Evolutionary conservation across 2,113 vertebrate genomes (phyloP), one percentile per base, ranked within the genome.

Genomic region (Pollimyrus isidori): DNA sequence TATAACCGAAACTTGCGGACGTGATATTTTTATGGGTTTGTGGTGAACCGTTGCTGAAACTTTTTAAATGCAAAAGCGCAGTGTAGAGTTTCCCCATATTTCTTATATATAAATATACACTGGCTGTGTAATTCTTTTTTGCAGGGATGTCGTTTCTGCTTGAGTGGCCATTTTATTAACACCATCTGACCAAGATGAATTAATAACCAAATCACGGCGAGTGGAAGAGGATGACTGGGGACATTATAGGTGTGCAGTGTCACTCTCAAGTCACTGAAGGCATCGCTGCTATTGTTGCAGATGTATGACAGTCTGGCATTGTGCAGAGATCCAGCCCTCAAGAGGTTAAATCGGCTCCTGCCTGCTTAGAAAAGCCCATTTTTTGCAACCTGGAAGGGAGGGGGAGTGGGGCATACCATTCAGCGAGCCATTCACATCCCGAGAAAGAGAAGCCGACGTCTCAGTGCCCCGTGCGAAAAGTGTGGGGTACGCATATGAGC

Each of bases 341-440:
- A 88, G 42, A 23, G 89, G 89, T 90, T 90, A 90, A 90, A 48
- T 58, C n/a, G 52, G 73, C 53, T 48, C 58, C 42, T 30, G 23
- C 42, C 10, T 62, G 30, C 82, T 39, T 49, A 88, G 88, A 87
- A 89, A 83, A 65, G 58, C 88, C 88, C 88, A 58, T 84, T 87
- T 35, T 52, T 69, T 17, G 42, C 73, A 80, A 82, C n/a, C 46
- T 69, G 69, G 65, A 11, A 65, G 42, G 46, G 73, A 69, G 62
- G 73, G 88, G 56, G 88, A 87, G 19, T 65, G 88, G 90, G 62
- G 42, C 90, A 53, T 58, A 88, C 88, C 88, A 80, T 88, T 69
- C 88, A 17, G 76, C 21, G 10, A 86, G 82, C 76, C 89, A 82
- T 48, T 83, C 17, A 30, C 45, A n/a, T 42, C 73, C 73, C 39